Evolutionary conservation across 2,888 invertebrate species (phyloP), one percentile per base, ranked within the genome.

Genomic region (Brenthis ino): DNA sequence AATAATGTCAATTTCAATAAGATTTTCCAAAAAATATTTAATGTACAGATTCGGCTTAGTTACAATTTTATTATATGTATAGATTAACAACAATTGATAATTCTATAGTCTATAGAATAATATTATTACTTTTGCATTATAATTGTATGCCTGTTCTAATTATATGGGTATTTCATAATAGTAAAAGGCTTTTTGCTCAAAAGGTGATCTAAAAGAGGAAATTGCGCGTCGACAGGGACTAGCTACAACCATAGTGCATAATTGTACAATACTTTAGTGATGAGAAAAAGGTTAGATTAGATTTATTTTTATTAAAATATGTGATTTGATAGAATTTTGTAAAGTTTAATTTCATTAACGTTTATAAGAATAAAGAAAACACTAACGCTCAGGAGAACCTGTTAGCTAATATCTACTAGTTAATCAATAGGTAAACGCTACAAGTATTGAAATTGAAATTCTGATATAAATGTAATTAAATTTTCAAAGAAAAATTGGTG

Each of bases 211-310:
- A 11, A 43, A 14, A 28, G 28, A 60, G 60, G 60, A 60, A 50
- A 60, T 60, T 60, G 60, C 50, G n/a, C n/a, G n/a, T 28, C 6
- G 50, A 60, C 60, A 28, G 60, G n/a, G 60, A 28, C 28, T 48
- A 60, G 60, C 50, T 60, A 33, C 16, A 3, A 60, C 48, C 24
- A 24, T 48, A 48, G 28, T 58, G 5, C 24, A 20, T 8, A 37
- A 37, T 8, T 48, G 24, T 47, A 24, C 24, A 6, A 37, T 37
- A 6, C 58, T 48, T 58, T 14, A 48, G 0, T 0, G 20, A 48
- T 28, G 47, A 28, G 48, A 28, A 48, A n/a, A 28, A 28, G 58
- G n/a, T 58, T 20, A 11, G 48, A 48, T 47, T 48, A 24, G 24
- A 5, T 47, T 57, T 58, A 13, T 47, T 57, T n/a, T 16, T 57